phyloP scores from a whole-genome alignment of 1,140 invertebrate genomes.

The Chrysomallon squamiferum region DNA sequence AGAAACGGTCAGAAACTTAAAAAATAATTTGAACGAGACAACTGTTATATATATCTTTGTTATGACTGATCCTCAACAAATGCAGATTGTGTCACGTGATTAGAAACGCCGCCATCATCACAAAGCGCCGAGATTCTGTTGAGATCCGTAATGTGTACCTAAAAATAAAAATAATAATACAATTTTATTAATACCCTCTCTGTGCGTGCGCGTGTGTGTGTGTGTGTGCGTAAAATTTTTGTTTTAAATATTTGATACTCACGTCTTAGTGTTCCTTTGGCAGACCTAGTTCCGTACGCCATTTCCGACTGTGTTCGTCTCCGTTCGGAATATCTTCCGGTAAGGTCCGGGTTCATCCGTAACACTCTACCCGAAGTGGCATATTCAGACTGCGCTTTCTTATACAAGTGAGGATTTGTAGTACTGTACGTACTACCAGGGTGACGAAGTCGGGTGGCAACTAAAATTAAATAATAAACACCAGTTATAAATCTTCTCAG shows the following conservation, averaged over 20 bases:
- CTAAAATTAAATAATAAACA: constrained; percentile 10
- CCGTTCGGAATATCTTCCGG: constrained; percentile 39
- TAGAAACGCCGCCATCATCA: too few relatives aligned
- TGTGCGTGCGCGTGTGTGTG: too few relatives aligned
- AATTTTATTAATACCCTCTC: too few relatives aligned
- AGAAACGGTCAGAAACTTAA: too few relatives aligned
- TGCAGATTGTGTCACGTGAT: too few relatives aligned
- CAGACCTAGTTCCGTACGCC: constrained; percentile 36
- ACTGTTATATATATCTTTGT: too few relatives aligned
- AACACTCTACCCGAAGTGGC: constrained; percentile 34
- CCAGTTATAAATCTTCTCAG: too few relatives aligned
- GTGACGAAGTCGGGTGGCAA: constrained; percentile 25
- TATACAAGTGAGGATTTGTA: constrained; percentile 34
- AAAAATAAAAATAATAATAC: not conserved
- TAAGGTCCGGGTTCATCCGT: constrained; percentile 49
- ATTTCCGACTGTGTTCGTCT: constrained; percentile 38
- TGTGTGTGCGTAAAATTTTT: too few relatives aligned
- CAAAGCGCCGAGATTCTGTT: constrained; percentile 38
- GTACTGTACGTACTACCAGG: constrained; percentile 44
- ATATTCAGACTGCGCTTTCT: constrained; percentile 31
- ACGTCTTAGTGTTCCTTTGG: constrained; percentile 47
- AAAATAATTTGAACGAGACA: too few relatives aligned
- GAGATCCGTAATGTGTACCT: constrained; percentile 27
- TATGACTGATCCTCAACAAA: too few relatives aligned
- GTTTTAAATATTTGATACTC: constrained; percentile 27